Base-by-base conservation (phyloP, 2,797 vertebrate species). In the Zalophus californianus region DNA sequence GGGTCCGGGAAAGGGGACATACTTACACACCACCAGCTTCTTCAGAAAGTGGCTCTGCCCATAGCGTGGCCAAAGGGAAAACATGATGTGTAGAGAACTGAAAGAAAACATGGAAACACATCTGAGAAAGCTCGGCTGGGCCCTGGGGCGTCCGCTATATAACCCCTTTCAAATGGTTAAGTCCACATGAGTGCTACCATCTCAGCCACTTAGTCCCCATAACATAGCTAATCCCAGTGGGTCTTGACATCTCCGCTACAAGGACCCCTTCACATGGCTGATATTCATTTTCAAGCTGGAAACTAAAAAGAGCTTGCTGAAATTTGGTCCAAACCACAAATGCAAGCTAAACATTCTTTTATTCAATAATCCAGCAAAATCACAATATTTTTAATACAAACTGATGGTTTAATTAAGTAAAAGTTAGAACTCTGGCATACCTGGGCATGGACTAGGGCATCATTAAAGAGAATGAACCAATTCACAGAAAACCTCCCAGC, bases 1-100 rank as follows among this genome's bases (percentile, higher is more conserved):
- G 38, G 14, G 44, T 48, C 0, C 14, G 35, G 56, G 83, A 38
- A 2, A 23, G 20, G 56, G 73, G 60, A 18, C 79, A 92, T 97
- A 99, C 99, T 99, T 98, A 99, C 99, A 99, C 98, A 89, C 98
- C 98, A n/a, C 98, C 98, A 98, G 98, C 98, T 98, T 99, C 99
- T 98, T 99, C 99, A 18, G 99, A 99, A 96, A 99, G 98, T 1
- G 99, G 99, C 98, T 99, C 99, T 96, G 99, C 99, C 99, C 99
- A 99, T 52, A 99, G 98, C 0, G 99, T 99, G 87, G 99, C 99
- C 98, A 99, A 97, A 7, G 99, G 99, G 97, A 99, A 99, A 97
- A 99, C 99, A 82, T 99, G 99, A 97, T 99, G 99, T 0, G 99
- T 99, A 98, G 99, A 99, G 98, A 99, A 99, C 99, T 99, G 98